Percentiles rank a stretch among this genome's conserved stretches.
phyloP scores from a whole-genome alignment of 1,140 invertebrate species.

The Drosophila nebulosa region DNA sequence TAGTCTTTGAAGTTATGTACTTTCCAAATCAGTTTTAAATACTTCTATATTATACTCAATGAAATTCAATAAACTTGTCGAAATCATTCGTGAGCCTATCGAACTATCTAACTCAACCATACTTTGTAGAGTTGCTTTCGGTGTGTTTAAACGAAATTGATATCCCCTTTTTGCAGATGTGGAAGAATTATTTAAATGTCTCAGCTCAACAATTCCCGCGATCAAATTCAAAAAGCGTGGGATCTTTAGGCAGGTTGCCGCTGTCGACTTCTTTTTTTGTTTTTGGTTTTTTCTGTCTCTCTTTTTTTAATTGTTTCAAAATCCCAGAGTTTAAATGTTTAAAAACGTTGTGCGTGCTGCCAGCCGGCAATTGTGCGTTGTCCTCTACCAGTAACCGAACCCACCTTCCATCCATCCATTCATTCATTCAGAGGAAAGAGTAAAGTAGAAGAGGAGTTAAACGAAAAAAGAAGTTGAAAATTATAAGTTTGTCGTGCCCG shows the following conservation, averaged over 20 bases:
- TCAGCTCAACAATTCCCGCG: conserved; percentile 47
- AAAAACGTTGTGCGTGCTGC: conserved; percentile 55
- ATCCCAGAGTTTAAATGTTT: conserved; percentile 37
- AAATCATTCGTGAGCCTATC: too few relatives aligned
- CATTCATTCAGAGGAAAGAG: conserved; percentile 11
- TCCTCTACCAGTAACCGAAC: not conserved
- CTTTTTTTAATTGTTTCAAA: conserved; percentile 30
- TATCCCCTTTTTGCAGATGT: not conserved
- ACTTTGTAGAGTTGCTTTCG: too few relatives aligned
- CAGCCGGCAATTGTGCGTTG: conserved; percentile 53
- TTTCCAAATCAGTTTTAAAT: too few relatives aligned
- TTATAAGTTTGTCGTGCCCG: conserved; percentile 61
- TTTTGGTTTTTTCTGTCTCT: conserved; percentile 10
- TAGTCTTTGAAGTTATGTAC: too few relatives aligned
- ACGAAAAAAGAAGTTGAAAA: conserved; percentile 23
- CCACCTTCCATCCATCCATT: too few relatives aligned
- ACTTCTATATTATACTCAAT: too few relatives aligned
- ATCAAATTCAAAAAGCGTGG: conserved; percentile 53
- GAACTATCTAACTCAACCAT: too few relatives aligned
- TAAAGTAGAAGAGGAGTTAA: not conserved
- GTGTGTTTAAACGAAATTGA: not conserved
- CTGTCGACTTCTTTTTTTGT: conserved; percentile 16
- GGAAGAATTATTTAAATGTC: conserved; percentile 69
- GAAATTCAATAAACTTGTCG: too few relatives aligned
- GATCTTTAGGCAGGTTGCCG: conserved; percentile 36